Conservation (phyloP, 2,888 invertebrate genomes). For the Drosophila kokeensis region DNA sequence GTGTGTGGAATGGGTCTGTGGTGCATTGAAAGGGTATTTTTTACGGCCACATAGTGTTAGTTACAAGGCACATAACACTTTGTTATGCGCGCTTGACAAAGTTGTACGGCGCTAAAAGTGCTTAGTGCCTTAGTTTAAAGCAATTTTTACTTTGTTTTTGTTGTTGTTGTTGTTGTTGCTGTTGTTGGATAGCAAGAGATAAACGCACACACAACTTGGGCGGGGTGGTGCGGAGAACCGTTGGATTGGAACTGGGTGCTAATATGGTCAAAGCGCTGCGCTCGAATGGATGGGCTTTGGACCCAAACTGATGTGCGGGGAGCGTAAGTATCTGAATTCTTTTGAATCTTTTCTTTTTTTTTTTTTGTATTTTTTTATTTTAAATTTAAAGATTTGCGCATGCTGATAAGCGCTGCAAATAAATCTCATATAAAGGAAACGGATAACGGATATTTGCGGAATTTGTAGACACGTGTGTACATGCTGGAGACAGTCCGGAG, state of each 20-base stretch:
- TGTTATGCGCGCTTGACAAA: constrained; percentile 82
- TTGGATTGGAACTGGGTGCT: constrained; percentile 69
- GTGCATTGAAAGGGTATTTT: constrained; percentile 61
- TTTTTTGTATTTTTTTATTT: constrained; percentile 29
- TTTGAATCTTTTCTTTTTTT: constrained; percentile 21
- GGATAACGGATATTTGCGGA: constrained; percentile 77
- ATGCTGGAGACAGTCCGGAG: constrained; percentile 24
- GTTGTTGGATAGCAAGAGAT: constrained; percentile 49
- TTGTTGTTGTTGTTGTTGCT: constrained; percentile 24
- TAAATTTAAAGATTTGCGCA: constrained; percentile 74
- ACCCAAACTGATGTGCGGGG: constrained; percentile 14
- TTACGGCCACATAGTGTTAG: constrained; percentile 67
- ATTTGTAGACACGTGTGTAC: constrained; percentile 73
- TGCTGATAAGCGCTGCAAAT: constrained; percentile 67
- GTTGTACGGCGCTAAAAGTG: constrained; percentile 71
- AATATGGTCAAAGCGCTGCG: constrained; percentile 75
- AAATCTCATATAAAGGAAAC: constrained; percentile 76
- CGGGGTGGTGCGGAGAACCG: constrained; percentile 7
- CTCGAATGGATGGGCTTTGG: constrained; percentile 44
- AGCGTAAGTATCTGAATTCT: constrained; percentile 34
- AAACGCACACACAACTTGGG: constrained; percentile 25
- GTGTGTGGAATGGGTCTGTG: constrained; percentile 26
- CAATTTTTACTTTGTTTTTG: constrained; percentile 50
- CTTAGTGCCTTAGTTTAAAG: constrained; percentile 81
- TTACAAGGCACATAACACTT: constrained; percentile 77